A percentile compares a stretch with the other conserved stretches of the same genome.
phyloP scores from a whole-genome alignment of 2,113 vertebrate genomes.

The Leptocoma aspasia region DNA sequence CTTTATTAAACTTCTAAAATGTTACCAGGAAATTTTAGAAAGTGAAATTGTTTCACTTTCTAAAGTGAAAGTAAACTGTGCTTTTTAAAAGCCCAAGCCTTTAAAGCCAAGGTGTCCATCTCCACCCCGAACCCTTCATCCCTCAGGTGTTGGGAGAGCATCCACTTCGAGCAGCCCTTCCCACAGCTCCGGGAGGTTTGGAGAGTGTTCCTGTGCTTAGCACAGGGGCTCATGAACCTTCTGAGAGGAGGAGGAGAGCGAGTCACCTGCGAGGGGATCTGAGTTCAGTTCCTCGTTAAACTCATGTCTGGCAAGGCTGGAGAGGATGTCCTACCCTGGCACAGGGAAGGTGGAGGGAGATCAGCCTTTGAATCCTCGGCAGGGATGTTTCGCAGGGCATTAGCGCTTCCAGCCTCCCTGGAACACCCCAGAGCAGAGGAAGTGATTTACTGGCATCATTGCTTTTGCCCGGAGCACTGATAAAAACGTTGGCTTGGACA shows the following conservation, averaged over 20 bases:
- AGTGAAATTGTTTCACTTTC: too few species aligned
- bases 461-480: not conserved
- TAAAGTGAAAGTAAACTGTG: too few species aligned
- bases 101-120: not conserved
- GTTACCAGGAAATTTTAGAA: too few species aligned
- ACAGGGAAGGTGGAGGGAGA: not conserved
- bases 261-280: too few species aligned
- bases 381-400: not conserved
- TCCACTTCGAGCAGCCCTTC: not conserved
- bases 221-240: not conserved
- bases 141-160: not conserved
- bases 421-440: not conserved
- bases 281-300: not conserved
- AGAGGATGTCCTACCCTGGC: not conserved
- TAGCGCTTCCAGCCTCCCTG: not conserved
- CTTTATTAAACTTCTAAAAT: too few species aligned
- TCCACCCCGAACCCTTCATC: not conserved
- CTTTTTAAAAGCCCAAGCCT: not conserved
- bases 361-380: not conserved
- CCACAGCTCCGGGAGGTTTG: not conserved
- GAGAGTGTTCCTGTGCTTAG: not conserved
- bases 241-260: too few species aligned
- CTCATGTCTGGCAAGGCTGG: not conserved
- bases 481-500: not conserved
- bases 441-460: not conserved